These are phyloP conservation scores for Meghimatium bilineatum DNA, from an alignment of 2,888 invertebrate genomes.

Conservation along the genomic window DNA sequence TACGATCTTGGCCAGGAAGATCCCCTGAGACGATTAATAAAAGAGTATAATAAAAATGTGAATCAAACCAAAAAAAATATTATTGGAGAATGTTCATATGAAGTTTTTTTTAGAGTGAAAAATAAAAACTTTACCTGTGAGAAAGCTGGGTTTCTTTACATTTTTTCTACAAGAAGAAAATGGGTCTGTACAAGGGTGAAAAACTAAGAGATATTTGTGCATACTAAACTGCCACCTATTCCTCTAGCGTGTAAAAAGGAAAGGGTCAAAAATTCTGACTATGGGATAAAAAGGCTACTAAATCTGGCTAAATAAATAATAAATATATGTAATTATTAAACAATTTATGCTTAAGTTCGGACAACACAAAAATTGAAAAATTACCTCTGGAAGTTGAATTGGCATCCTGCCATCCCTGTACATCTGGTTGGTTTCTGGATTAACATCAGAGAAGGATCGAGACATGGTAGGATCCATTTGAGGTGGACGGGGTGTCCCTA, in stretches of 20 bases:
- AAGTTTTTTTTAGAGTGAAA: no score
- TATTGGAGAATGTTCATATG: no score
- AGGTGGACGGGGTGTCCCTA: constrained; percentile 53
- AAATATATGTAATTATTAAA: constrained; percentile 2
- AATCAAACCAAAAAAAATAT: no score
- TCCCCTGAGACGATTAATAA: no score
- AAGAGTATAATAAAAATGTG: no score
- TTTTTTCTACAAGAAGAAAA: no score
- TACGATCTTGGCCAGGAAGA: no score
- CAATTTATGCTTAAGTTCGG: background rate
- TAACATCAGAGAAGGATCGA: constrained; percentile 46
- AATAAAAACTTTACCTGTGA: no score
- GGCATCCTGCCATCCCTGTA: constrained; percentile 36
- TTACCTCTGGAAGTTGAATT: constrained; percentile 39
- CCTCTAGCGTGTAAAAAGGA: background rate
- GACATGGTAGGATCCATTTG: constrained; percentile 55
- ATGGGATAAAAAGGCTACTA: background rate
- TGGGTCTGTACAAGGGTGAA: no score
- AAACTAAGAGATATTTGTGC: no score
- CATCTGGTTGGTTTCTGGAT: constrained; percentile 30
- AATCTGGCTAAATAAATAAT: background rate
- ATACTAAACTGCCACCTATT: background rate
- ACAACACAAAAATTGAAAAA: background rate
- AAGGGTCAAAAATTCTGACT: no score
- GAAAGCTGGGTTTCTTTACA: no score